Conservation (phyloP, 1,140 invertebrate species). For the Megalonaias nervosa region DNA sequence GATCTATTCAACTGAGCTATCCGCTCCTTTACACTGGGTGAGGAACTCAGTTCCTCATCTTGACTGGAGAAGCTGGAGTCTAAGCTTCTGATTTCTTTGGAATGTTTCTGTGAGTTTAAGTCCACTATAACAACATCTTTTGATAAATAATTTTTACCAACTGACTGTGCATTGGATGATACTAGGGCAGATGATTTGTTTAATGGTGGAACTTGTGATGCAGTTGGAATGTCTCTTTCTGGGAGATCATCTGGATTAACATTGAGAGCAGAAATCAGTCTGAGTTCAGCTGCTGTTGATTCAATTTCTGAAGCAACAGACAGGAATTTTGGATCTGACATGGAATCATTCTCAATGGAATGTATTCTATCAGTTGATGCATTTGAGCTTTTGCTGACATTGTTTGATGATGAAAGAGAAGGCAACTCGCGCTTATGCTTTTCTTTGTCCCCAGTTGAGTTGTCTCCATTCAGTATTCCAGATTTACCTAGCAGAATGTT, state of each 20-base stretch:
- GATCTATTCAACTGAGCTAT: slow-evolving; percentile 26
- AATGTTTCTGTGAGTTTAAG: too few species aligned
- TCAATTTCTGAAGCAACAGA: slow-evolving; percentile 20
- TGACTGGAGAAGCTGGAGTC: slow-evolving; percentile 5
- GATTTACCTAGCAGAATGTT: slow-evolving; percentile 31
- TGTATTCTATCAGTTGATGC: not conserved
- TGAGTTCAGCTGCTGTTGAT: slow-evolving; percentile 20
- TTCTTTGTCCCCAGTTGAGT: slow-evolving; percentile 1
- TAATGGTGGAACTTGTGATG: not conserved
- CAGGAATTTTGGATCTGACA: slow-evolving; percentile 10
- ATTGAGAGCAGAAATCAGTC: slow-evolving; percentile 12
- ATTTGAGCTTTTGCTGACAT: not conserved
- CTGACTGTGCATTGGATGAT: not conserved
- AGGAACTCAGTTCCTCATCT: slow-evolving; percentile 20
- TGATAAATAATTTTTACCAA: not conserved
- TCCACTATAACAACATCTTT: slow-evolving; percentile 5
- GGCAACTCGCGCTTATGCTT: not conserved
- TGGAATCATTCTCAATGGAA: not conserved
- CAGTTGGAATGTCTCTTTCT: slow-evolving; percentile 18
- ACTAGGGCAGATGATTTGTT: too few species aligned
- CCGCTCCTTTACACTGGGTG: slow-evolving; percentile 33
- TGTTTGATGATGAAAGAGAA: slow-evolving; percentile 20
- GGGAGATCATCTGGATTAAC: slow-evolving; percentile 16
- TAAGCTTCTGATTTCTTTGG: not conserved
- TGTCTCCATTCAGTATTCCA: slow-evolving; percentile 14